Conservation (phyloP, 1,140 invertebrate species). For the Drosophila parabipectinata region DNA sequence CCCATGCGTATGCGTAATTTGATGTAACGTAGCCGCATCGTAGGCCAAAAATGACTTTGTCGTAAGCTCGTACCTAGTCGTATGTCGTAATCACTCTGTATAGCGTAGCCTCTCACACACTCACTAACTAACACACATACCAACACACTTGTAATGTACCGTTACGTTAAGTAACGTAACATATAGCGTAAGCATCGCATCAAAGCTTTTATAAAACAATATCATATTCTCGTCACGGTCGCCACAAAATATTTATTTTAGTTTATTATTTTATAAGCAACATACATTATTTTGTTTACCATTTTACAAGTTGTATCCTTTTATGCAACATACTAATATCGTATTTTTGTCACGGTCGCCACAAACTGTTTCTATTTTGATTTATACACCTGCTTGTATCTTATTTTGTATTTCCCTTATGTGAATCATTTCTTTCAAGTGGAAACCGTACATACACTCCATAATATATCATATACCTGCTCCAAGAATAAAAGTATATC, state of each 20-base stretch:
- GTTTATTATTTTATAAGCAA: neutral
- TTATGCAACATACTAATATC: no score
- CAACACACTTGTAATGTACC: neutral
- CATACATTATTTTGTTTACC: no score
- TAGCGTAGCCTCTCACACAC: constrained; percentile 9
- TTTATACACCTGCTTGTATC: neutral
- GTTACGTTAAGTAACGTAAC: neutral
- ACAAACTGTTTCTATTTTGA: no score
- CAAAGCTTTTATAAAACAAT: neutral
- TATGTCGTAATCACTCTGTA: constrained; percentile 33
- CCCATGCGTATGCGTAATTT: constrained; percentile 34
- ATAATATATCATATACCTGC: neutral
- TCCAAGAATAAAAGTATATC: constrained; percentile 1
- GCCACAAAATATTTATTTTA: neutral
- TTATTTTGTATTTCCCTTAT: neutral
- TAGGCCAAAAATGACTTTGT: constrained; percentile 27
- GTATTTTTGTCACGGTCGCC: no score
- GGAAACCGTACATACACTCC: neutral
- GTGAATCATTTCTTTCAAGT: neutral
- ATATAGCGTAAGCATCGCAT: constrained; percentile 1
- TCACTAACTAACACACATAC: neutral
- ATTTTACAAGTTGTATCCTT: no score
- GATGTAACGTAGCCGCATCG: constrained; percentile 41
- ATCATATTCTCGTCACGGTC: neutral
- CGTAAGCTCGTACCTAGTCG: constrained; percentile 12